phyloP scores from a whole-genome alignment of 1,140 invertebrate species.

The silkworm (Bombyx mori) region ASM3026992v2 NC_085131.1:8636501-8637000 shows the following conservation, averaged over 20 bases:
- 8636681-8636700: conserved; percentile 82
- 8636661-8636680: conserved; percentile 89
- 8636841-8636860: too few relatives aligned
- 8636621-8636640: conserved; percentile 90
- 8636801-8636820: conserved; percentile 73
- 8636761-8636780: conserved; percentile 90
- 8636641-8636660: conserved; percentile 79
- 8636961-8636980: too few relatives aligned
- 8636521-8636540: neutral
- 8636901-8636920: too few relatives aligned
- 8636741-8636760: conserved; percentile 89
- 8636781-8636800: conserved; percentile 91
- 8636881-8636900: too few relatives aligned
- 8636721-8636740: conserved; percentile 84
- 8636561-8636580: conserved; percentile 91
- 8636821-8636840: too few relatives aligned
- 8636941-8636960: too few relatives aligned
- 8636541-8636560: neutral
- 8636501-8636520: too few relatives aligned
- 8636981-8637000: too few relatives aligned
- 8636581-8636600: conserved; percentile 88
- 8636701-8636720: conserved; percentile 78
- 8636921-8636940: too few relatives aligned
- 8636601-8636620: conserved; percentile 91
- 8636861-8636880: too few relatives aligned